phyloP scores from a whole-genome alignment of 2,888 invertebrate species.

The Celastrina argiolus region DNA sequence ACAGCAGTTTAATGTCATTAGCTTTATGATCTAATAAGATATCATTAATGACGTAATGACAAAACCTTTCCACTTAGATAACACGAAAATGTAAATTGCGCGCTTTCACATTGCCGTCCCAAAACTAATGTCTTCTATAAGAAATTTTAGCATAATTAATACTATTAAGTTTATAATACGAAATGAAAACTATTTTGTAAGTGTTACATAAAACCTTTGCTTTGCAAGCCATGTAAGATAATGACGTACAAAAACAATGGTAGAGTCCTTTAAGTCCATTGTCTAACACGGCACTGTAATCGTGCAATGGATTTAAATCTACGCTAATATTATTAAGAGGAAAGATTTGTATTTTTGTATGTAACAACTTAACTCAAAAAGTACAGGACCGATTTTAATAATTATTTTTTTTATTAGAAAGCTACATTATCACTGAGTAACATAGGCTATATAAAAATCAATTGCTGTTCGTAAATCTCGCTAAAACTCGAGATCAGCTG shows the following conservation, averaged over 20 bases:
- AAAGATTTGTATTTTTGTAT: no score
- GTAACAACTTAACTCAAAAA: no score
- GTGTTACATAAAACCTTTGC: not conserved
- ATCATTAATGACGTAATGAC: not conserved
- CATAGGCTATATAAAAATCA: no score
- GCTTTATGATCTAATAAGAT: not conserved
- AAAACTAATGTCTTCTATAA: not conserved
- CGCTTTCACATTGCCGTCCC: not conserved
- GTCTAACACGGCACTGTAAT: no score
- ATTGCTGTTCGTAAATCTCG: no score
- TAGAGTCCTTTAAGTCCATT: no score
- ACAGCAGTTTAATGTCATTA: not conserved
- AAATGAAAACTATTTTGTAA: not conserved
- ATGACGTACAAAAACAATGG: not conserved
- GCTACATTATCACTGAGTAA: no score
- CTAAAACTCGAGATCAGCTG: no score
- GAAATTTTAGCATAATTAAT: not conserved
- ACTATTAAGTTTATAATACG: not conserved
- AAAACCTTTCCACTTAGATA: constrained; percentile 3
- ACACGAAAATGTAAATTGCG: constrained; percentile 1
- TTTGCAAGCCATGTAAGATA: not conserved
- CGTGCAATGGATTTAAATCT: no score
- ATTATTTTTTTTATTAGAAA: no score
- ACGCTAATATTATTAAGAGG: no score
- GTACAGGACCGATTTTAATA: no score